These are phyloP conservation scores for Oreortyx pictus DNA, from an alignment of 2,797 vertebrate genomes.

Conservation along the genomic window DNA sequence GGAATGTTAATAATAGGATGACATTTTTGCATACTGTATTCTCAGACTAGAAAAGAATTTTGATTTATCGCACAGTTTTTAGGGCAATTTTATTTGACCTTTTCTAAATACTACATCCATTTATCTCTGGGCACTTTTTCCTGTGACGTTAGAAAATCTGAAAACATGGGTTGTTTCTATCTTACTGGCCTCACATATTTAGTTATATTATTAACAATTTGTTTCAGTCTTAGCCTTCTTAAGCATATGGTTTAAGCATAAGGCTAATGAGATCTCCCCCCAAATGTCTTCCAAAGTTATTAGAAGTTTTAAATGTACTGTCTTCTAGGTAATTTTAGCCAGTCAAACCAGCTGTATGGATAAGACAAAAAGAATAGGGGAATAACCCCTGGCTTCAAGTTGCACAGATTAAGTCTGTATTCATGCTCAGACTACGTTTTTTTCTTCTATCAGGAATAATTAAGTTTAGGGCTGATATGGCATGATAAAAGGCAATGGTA, in stretches of 20 bases:
- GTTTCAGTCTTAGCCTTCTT: neutral
- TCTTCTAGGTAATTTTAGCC: neutral
- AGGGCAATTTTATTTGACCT: slow-evolving; percentile 63
- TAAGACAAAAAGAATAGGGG: neutral
- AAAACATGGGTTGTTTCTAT: slow-evolving; percentile 26
- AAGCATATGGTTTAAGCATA: neutral
- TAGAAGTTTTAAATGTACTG: neutral
- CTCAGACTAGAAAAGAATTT: slow-evolving; percentile 27
- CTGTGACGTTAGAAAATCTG: slow-evolving; percentile 30
- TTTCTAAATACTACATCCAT: slow-evolving; percentile 46
- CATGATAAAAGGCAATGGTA: neutral
- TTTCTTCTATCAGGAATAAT: neutral
- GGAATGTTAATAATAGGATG: slow-evolving; percentile 27
- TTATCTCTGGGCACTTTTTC: slow-evolving; percentile 27
- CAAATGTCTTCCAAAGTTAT: neutral
- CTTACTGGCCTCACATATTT: neutral
- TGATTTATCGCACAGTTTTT: slow-evolving; percentile 47
- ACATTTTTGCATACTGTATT: slow-evolving; percentile 53
- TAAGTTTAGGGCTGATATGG: neutral
- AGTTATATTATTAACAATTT: slow-evolving; percentile 3
- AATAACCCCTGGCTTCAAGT: neutral
- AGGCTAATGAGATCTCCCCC: neutral
- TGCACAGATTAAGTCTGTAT: neutral
- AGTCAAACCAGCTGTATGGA: neutral
- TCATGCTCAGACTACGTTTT: neutral